phyloP scores from a whole-genome alignment of 1,140 invertebrate species.

The Diploscapter pachys region DNA sequence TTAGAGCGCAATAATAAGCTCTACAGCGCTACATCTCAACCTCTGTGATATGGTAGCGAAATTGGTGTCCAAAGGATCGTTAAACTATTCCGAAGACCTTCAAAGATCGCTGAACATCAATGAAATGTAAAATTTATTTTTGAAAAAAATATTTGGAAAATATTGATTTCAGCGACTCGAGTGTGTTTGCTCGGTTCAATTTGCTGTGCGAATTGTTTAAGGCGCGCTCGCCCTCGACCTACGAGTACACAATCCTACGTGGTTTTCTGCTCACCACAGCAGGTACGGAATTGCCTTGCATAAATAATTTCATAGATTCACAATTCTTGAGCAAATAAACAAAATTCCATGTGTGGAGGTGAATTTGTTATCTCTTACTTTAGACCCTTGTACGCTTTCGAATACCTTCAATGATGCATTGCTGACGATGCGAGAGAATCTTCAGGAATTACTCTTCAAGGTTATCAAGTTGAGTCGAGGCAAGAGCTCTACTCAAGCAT shows the following conservation, averaged over 20 bases:
- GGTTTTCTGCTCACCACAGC: conserved; percentile 12
- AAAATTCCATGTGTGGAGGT: neutral
- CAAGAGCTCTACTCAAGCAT: conserved; percentile 5
- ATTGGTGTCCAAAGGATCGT: conserved; percentile 17
- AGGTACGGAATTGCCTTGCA: conserved; percentile 1
- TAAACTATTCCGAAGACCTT: conserved; percentile 8
- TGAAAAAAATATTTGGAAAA: too few species aligned
- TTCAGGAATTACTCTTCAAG: conserved; percentile 15
- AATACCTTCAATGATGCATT: conserved; percentile 18
- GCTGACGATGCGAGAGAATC: conserved; percentile 9
- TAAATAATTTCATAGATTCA: neutral
- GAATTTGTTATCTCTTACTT: neutral
- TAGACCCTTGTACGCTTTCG: conserved; percentile 19
- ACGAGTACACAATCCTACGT: conserved; percentile 22
- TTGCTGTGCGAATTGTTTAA: conserved; percentile 19
- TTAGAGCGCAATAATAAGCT: neutral
- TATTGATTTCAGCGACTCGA: conserved; percentile 1
- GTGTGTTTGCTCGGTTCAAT: conserved; percentile 3
- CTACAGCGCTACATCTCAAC: conserved; percentile 1
- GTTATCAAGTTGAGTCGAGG: conserved; percentile 15
- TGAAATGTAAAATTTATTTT: neutral
- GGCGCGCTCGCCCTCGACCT: conserved; percentile 14
- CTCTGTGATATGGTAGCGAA: conserved; percentile 13
- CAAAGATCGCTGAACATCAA: conserved; percentile 4
- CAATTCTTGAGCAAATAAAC: neutral